Base-by-base conservation (phyloP, 2,888 invertebrate species). In the Tryphoninae sp. region DNA sequence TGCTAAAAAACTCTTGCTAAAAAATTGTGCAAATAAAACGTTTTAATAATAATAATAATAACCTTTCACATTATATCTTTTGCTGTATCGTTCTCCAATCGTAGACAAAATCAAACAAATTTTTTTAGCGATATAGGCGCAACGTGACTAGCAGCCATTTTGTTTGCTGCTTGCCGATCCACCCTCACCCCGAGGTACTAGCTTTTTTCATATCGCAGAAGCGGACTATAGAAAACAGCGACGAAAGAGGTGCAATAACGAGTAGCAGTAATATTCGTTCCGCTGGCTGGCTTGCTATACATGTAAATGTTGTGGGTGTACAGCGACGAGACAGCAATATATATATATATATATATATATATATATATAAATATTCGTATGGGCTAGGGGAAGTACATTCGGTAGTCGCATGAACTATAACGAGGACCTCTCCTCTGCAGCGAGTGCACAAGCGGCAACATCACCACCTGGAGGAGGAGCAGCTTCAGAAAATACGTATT, bases 211-310 rank as follows among this genome's bases (percentile, higher is more conserved):
- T 78, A 81, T 78, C 51, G 22, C 71, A 33, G 19, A 23, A 68
- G 58, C 71, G 68, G 49, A 69, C 49, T 73, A 69, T 72, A 67
- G 80, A 73, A 78, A 73, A 69, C 42, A 69, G 69, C 59, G 69
- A 59, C 73, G 49, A 73, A 64, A 59, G 65, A 74, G 74, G 71
- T 78, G 78, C 74, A 78, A 78, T 81, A 81, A 81, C 78, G 78
- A 78, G 74, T 65, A 74, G 78, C 74, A 74, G 69, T 73, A 73
- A 77, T 81, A 78, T 78, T 55, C 78, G 73, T 81, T 81, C 33
- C 78, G 61, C 64, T 51, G 22, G 62, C 68, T 69, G 71, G 61
- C 33, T n/a, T 51, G 19, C 6, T 45, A 40, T 67, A 45, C 16
- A 55, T 55, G 55, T 19, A 55, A 55, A 68, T 68, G 59, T 64